Evolutionary conservation across 1,140 invertebrate species (phyloP), one percentile per base, ranked within the genome.

Genomic region (Aphelinus atriplicis): DNA sequence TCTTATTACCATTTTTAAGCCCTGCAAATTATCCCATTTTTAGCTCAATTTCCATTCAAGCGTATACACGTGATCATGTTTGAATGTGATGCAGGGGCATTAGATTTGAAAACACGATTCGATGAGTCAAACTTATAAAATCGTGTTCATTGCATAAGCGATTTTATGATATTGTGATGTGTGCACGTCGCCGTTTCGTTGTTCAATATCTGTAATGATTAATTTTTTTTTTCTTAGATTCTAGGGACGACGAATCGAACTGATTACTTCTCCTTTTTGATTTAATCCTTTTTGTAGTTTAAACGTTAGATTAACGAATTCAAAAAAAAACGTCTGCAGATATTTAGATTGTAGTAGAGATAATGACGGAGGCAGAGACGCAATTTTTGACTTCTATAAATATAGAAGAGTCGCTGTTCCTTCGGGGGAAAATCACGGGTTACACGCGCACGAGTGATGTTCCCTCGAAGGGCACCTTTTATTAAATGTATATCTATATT

Each of bases 401-500:
- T 72, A n/a, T 62, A 62, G 1, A 72, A 55, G 51, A 65, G 5
- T 51, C 53, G 26, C 69, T 57, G 45, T 51, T 64, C 9, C 53
- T 69, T 69, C n/a, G 26, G 7, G 5, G 4, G 46, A 73, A 60
- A 62, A 68, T 63, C 47, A 61, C 55, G 51, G 45, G 48, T 42
- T 7, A 26, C 26, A 66, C 70, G 26, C 10, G 26, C 46, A 10
- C 1, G 46, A n/a, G 2, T 55, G 42, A 68, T 75, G 2, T 64
- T 69, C 42, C 42, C 26, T 6, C 26, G 53, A 70, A 75, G 47
- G n/a, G 10, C 42, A 5, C 51, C 42, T 64, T 75, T 64, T 63
- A 75, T 7, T 70, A 64, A 26, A 69, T 69, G 46, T 57, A 75
- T 47, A 57, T 69, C 48, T 47, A 58, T 51, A 69, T 56, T 58